These are phyloP conservation scores for Mastigias papua DNA, from an alignment of 30 jellyfish, hydroid and myxozoan species.

Conservation along the genomic window DNA sequence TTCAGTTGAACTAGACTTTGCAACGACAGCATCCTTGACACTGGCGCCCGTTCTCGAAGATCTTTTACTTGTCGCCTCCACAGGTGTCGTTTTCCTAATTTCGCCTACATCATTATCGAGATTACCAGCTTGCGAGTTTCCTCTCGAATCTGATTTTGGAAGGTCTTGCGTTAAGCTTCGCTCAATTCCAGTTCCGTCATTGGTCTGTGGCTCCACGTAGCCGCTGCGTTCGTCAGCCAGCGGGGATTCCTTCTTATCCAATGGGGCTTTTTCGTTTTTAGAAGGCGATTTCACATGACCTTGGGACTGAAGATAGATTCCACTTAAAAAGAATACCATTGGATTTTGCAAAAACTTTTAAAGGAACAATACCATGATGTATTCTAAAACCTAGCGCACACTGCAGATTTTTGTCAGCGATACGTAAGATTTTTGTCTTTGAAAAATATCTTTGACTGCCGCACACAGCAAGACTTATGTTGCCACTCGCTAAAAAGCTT, in stretches of 20 bases:
- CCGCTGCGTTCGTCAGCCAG: background rate
- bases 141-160: slow-evolving; percentile 1
- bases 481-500: no score
- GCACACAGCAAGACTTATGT: no score
- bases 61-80: slow-evolving; percentile 5
- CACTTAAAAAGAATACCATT: background rate
- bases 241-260: slow-evolving; percentile 11
- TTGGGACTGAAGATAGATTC: slow-evolving; percentile 22
- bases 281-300: slow-evolving; percentile 60
- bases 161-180: slow-evolving; percentile 51
- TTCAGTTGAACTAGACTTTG: background rate
- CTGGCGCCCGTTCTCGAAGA: background rate
- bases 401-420: no score
- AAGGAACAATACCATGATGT: no score
- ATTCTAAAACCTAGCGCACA: no score
- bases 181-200: background rate
- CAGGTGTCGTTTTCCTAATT: slow-evolving; percentile 13
- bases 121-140: background rate
- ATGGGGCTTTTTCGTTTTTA: slow-evolving; percentile 3
- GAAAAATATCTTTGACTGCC: no score
- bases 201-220: no score
- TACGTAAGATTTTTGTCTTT: no score
- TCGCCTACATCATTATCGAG: background rate
- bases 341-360: no score
- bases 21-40: slow-evolving; percentile 13